A percentile compares a stretch with the other conserved stretches of the same genome.
Conservation (phyloP, 1,140 invertebrate species). For the Diuraphis noxia region DNA sequence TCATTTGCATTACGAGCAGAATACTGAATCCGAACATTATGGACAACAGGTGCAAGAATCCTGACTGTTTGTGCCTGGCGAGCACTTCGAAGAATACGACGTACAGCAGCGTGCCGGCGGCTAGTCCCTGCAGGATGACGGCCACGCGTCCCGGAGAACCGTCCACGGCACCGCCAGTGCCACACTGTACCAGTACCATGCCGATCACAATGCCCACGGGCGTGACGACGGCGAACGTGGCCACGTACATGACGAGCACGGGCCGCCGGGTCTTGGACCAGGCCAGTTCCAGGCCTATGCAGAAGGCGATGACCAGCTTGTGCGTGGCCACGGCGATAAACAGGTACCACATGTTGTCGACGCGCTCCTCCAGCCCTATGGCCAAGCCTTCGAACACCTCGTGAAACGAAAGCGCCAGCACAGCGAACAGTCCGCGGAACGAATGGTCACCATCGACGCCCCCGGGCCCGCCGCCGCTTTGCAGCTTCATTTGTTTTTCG, state of each 20-base stretch:
- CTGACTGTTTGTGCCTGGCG: conserved; percentile 72
- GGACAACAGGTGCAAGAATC: conserved; percentile 71
- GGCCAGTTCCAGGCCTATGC: conserved; percentile 70
- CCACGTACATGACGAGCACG: conserved; percentile 67
- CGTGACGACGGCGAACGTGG: conserved; percentile 69
- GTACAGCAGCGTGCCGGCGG: conserved; percentile 83
- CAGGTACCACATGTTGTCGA: conserved; percentile 69
- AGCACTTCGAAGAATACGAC: conserved; percentile 91
- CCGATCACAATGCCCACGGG: conserved; percentile 72
- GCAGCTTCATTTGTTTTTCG: conserved; percentile 49
- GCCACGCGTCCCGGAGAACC: conserved; percentile 55
- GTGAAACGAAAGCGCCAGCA: conserved; percentile 78
- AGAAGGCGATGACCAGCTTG: conserved; percentile 75
- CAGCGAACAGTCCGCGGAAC: conserved; percentile 68
- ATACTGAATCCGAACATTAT: conserved; percentile 75
- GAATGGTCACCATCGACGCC: conserved; percentile 59
- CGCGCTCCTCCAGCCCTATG: conserved; percentile 72
- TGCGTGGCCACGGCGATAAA: conserved; percentile 75
- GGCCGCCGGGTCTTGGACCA: conserved; percentile 67
- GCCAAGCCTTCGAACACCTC: conserved; percentile 81
- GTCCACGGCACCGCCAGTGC: conserved; percentile 57
- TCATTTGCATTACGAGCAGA: conserved; percentile 76
- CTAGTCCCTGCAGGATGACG: conserved; percentile 76
- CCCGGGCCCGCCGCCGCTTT: neutral
- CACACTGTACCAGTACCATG: conserved; percentile 61